These are phyloP conservation scores for Bibio marci DNA, from an alignment of 2,888 invertebrate genomes.

Conservation along the genomic window DNA sequence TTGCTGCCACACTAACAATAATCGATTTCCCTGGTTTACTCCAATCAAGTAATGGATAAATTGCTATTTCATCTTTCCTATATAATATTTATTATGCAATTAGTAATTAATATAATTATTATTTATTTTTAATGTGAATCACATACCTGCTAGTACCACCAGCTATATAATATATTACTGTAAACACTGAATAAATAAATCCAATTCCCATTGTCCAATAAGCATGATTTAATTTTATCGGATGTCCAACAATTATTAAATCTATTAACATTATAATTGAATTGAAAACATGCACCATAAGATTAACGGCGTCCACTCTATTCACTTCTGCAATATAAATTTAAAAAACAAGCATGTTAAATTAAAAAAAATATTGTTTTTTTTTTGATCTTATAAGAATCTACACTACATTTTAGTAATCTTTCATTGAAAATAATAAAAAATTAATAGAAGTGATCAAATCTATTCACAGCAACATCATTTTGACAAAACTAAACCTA, in stretches of 20 bases:
- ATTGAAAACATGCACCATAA: slow-evolving; percentile 39
- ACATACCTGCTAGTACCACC: slow-evolving; percentile 53
- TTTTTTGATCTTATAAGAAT: background rate
- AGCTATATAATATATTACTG: slow-evolving; percentile 46
- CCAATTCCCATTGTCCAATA: slow-evolving; percentile 44
- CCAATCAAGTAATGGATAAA: slow-evolving; percentile 70
- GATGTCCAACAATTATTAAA: slow-evolving; percentile 51
- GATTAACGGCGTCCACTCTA: slow-evolving; percentile 27
- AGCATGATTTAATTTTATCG: slow-evolving; percentile 35
- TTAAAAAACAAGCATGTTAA: background rate
- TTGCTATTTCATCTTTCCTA: slow-evolving; percentile 43
- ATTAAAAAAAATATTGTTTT: background rate
- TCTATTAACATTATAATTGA: slow-evolving; percentile 55
- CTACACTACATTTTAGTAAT: too few relatives aligned
- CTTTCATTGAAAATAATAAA: too few relatives aligned
- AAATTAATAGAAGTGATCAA: too few relatives aligned
- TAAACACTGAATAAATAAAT: slow-evolving; percentile 48
- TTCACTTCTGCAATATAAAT: slow-evolving; percentile 19
- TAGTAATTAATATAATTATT: background rate
- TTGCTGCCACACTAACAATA: slow-evolving; percentile 38
- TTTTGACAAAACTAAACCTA: too few relatives aligned
- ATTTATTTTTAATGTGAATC: slow-evolving; percentile 7
- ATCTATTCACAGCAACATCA: too few relatives aligned
- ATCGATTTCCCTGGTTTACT: slow-evolving; percentile 39
- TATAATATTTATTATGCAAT: slow-evolving; percentile 9